Base-by-base conservation (phyloP, 2,888 invertebrate species). In the Mantis religiosa region DNA sequence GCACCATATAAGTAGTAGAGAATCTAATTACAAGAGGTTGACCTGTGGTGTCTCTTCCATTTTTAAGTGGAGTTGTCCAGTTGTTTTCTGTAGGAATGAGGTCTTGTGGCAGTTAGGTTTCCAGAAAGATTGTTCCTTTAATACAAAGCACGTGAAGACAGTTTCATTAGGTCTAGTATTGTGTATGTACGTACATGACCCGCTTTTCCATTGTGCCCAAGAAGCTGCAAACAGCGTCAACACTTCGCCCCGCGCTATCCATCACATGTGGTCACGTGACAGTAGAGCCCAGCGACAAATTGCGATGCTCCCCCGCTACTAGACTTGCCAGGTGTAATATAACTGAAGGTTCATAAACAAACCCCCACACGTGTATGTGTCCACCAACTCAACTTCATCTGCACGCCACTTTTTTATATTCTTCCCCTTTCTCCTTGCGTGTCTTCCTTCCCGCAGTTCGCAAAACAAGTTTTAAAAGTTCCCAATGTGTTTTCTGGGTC, bases 401-500 rank as follows among this genome's bases (percentile, higher is more conserved):
- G 25, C 54, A 71, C 54, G 54, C 54, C 54, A 25, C 54, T 71
- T n/a, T 27, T 47, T 12, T 54, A 12, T 41, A 28, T 14, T 7
- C 27, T n/a, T 85, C 47, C 15, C 25, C 12, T n/a, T 25, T 41
- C 41, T 41, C 84, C n/a, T 30, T 14, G 20, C 25, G 34, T 28
- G 20, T 34, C 84, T 34, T 85, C 47, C 27, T 41, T 27, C 8
- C n/a, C 6, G 14, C 47, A 3, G 27, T 34, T 41, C n/a, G 82
- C 81, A 82, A 41, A 87, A 87, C 82, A 81, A 87, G 82, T 87
- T 87, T 87, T 20, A 87, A 82, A 87, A 87, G 34, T 87, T 87
- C 28, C n/a, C 82, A 28, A 28, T 28, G 28, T 25, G 25, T 71
- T 71, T 71, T 20, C 54, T 71, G 20, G 54, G 54, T 25, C 15